Base-by-base conservation (phyloP, 1,140 invertebrate genomes). In the Scaptomyza montana region DNA sequence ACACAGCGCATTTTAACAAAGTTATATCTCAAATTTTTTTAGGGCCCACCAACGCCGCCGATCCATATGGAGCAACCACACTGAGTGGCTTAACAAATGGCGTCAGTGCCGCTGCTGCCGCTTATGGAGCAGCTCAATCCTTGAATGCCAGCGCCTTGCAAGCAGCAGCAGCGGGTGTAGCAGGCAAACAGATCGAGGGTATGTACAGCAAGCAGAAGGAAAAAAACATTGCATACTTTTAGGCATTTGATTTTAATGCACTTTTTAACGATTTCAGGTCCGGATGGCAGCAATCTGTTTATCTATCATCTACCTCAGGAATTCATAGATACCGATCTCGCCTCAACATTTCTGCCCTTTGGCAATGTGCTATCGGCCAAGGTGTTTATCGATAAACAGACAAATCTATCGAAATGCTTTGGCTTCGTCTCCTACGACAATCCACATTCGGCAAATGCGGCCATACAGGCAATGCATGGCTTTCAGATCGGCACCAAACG, bases 341-440 rank as follows among this genome's bases (percentile, higher is more conserved):
- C 97, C 78, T 95, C 97, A 68, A 98, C 97, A 89, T 99, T 99
- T 94, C 93, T 97, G 85, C 97, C 98, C 66, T 99, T 99, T 93
- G 98, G 98, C 79, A 97, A 96, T 92, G 97, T 99, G 87, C 95
- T 99, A 89, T 99, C 98, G 67, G 98, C 98, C 86, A 99, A 99
- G 95, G 98, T 99, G 93, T 99, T 99, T 94, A 98, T 99, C 94
- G 98, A 99, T 94, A 99, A 99, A 94, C 97, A 98, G 92, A 99
- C 98, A 69, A 99, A 99, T 93, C 94, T 98, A 82, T 99, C 98
- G 92, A 99, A 99, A 94, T 99, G 98, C 94, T 99, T 99, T 94
- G 98, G 98, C 91, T 99, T 99, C 94, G 98, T 99, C 59, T 99
- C 98, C 71, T 99, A 98, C 92, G 98, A 99, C 93, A 99, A 98